These are phyloP conservation scores for Ursus arctos DNA, from an alignment of 2,113 vertebrate species.

Conservation along the genomic window DNA sequence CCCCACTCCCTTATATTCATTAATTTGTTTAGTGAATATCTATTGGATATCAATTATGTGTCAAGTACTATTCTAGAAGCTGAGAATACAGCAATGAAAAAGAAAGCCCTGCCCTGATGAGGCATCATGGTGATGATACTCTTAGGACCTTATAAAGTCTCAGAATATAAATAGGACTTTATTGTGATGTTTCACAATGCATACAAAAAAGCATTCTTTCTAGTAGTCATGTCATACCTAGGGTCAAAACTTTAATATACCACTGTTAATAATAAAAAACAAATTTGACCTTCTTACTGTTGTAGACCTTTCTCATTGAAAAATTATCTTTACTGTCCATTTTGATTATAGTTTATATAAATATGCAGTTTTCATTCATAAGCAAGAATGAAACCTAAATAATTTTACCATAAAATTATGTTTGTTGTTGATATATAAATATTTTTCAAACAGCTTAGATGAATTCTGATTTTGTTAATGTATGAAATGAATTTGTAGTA, in stretches of 20 bases:
- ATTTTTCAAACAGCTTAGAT: neutral
- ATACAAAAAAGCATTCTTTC: neutral
- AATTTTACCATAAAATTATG: conserved; percentile 52
- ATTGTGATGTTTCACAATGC: neutral
- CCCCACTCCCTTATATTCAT: neutral
- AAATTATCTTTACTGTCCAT: neutral
- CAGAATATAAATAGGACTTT: neutral
- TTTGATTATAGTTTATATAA: neutral
- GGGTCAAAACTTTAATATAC: neutral
- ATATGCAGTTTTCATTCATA: conserved; percentile 26
- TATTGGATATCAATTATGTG: neutral
- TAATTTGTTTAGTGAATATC: conserved; percentile 31
- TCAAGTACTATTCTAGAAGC: neutral
- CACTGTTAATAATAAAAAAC: neutral
- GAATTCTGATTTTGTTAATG: conserved; percentile 50
- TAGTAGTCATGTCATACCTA: neutral
- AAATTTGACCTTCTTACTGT: neutral
- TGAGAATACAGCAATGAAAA: conserved; percentile 10
- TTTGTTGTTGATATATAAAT: neutral
- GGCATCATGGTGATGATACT: neutral
- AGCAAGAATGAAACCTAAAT: neutral
- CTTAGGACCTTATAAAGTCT: neutral
- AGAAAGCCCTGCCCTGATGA: neutral
- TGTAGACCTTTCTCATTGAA: conserved; percentile 2
- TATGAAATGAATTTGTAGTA: neutral